Evolutionary conservation across 2,797 vertebrate genomes (phyloP).

Genomic region (Urophycis tenuis): DNA sequence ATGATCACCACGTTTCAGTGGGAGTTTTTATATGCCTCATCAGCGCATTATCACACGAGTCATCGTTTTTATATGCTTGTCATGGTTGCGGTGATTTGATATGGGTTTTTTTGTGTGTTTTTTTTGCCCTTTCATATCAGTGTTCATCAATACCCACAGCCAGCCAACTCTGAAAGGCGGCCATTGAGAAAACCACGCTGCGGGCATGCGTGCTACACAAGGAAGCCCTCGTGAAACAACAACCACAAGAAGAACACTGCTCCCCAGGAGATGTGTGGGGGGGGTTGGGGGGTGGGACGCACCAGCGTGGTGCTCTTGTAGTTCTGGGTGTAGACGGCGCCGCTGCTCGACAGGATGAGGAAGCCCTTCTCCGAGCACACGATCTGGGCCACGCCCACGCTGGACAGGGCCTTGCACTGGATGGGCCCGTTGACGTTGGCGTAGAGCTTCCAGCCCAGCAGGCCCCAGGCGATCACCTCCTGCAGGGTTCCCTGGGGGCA

Average conservation of each 20-base stretch:
- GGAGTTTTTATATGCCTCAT: not conserved
- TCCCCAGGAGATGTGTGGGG: too few species aligned
- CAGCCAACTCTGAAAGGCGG: not conserved
- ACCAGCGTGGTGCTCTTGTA: slow-evolving; percentile 96
- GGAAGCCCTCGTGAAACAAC: not conserved
- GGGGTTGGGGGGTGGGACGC: slow-evolving; percentile 49
- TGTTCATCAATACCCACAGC: not conserved
- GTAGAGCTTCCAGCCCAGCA: slow-evolving; percentile 95
- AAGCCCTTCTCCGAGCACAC: slow-evolving; percentile 97
- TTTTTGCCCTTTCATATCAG: not conserved
- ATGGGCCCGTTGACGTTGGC: slow-evolving; percentile 91
- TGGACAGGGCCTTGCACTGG: slow-evolving; percentile 90
- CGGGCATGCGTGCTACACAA: not conserved
- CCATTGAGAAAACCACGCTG: not conserved
- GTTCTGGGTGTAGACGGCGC: slow-evolving; percentile 89
- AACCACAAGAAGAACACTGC: not conserved
- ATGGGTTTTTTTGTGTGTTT: not conserved
- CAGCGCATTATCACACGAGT: not conserved
- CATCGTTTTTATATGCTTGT: not conserved
- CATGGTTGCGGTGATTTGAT: not conserved
- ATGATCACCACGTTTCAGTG: not conserved
- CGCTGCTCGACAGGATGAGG: slow-evolving; percentile 85
- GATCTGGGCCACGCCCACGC: slow-evolving; percentile 84
- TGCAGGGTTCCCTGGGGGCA: slow-evolving; percentile 83
- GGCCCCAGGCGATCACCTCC: slow-evolving; percentile 96